Evolutionary conservation across 2,113 vertebrate genomes (phyloP).

Genomic region (Pterophyllum scalare): DNA sequence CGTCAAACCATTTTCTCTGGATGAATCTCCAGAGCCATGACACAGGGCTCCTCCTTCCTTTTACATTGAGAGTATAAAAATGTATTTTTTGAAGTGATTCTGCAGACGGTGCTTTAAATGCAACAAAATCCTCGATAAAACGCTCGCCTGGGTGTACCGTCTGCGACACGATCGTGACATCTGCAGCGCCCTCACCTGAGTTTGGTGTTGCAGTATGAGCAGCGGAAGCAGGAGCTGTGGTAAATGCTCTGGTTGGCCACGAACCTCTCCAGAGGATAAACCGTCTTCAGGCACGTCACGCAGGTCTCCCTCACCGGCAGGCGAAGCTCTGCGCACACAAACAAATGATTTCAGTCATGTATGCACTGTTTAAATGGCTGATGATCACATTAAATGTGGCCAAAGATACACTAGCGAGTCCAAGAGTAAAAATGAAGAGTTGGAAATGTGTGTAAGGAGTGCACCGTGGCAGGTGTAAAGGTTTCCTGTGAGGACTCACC

Average conservation of each 20-base stretch:
- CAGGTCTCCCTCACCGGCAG: slow-evolving; percentile 87
- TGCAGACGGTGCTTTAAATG: neutral
- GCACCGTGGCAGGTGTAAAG: rapidly evolving
- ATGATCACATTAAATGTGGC: too few relatives aligned
- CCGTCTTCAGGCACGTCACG: slow-evolving; percentile 92
- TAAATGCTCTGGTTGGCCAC: slow-evolving; percentile 95
- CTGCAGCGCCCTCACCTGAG: slow-evolving; percentile 85
- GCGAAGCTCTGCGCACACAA: slow-evolving; percentile 84
- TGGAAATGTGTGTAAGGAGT: neutral
- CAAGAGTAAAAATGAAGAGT: too few relatives aligned
- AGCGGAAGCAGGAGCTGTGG: slow-evolving; percentile 95
- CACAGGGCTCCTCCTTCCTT: too few relatives aligned
- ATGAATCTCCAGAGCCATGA: too few relatives aligned
- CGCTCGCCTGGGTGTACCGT: neutral
- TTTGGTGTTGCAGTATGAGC: slow-evolving; percentile 94
- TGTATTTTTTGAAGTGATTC: rapidly evolving
- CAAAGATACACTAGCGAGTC: too few relatives aligned
- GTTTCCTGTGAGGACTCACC: slow-evolving; percentile 53
- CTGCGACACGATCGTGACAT: neutral
- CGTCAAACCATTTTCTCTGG: too few relatives aligned
- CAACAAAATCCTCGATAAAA: neutral
- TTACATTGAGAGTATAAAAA: neutral
- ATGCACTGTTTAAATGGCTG: too few relatives aligned
- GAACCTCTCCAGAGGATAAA: slow-evolving; percentile 96
- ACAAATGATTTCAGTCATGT: neutral